Evolutionary conservation across 2,888 invertebrate genomes (phyloP), one percentile per base, ranked within the genome.

Genomic region (Thecophora atra): DNA sequence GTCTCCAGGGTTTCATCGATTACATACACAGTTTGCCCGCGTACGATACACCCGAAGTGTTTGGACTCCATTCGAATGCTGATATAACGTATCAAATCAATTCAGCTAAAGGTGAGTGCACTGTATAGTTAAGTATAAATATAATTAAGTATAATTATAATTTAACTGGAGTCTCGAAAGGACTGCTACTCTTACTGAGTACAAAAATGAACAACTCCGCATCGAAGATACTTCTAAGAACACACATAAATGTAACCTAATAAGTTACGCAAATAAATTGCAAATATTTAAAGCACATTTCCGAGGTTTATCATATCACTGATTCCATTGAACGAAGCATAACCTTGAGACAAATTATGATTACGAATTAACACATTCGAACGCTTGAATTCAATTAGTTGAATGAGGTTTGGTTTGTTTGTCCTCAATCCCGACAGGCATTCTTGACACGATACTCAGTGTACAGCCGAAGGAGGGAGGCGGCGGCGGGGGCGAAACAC

Each of bases 1-100:
- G 91, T 82, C 87, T 95, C 63, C 92, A 92, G 76, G 91, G 91
- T 5, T 97, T 97, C 82, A 88, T 95, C 51, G 94, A 95, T 83
- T 95, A 95, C 82, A 96, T 98, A 70, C 95, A 93, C 80, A 91
- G 91, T 80, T 88, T 98, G 76, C 95, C 95, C 1, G 87, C 91
- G 24, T 92, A 92, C 26, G 98, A 98, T 85, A 94, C 95, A 1
- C 98, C 98, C 0, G 97, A 98, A 88, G 96, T 97, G 11, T 98
- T 98, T 86, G 98, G 98, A n/a, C 89, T 98, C 68, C 98, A 98
- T 86, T 89, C 94, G 8, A 98, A 98, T 87, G 98, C 98, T 67
- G 98, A 98, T 84, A 98, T 98, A 76, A 98, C 98, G 80, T 98
- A 98, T 87, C 97, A 98, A 87, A 98, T 98, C 76, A 98, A 98